phyloP scores from a whole-genome alignment of 2,113 vertebrate genomes.

The Alligator sinensis region DNA sequence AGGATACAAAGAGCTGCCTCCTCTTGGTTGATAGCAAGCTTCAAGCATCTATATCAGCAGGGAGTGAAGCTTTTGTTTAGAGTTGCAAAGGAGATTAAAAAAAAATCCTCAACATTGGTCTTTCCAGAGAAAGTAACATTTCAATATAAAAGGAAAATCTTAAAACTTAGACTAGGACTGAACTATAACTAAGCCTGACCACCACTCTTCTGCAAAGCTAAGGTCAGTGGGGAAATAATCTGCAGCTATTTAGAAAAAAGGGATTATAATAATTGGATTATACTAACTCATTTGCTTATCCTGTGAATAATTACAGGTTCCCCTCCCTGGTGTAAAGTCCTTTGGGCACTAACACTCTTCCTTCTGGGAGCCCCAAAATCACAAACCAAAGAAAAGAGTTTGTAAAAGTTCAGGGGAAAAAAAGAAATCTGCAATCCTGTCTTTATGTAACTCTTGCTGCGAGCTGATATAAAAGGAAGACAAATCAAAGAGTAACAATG shows the following conservation, averaged over 20 bases:
- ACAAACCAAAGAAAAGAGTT: constrained; percentile 16
- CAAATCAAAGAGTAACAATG: constrained; percentile 58
- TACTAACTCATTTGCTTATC: background rate
- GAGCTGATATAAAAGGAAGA: constrained; percentile 44
- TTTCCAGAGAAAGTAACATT: background rate
- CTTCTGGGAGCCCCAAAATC: constrained; percentile 30
- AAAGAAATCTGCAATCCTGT: constrained; percentile 20
- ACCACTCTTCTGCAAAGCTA: background rate
- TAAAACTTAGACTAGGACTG: background rate
- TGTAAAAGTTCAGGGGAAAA: constrained; percentile 14
- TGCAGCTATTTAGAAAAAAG: background rate
- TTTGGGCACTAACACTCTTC: background rate
- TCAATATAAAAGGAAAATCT: background rate
- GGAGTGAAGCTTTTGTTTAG: accelerated
- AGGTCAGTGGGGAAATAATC: background rate
- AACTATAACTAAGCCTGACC: background rate
- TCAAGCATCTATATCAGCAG: background rate
- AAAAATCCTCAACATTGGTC: accelerated
- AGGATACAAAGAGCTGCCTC: background rate
- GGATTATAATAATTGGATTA: background rate
- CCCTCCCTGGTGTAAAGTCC: background rate
- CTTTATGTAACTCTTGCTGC: constrained; percentile 40
- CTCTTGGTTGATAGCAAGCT: background rate
- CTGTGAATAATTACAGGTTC: constrained; percentile 29
- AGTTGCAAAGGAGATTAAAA: background rate